Evolutionary conservation across 1,140 invertebrate genomes (phyloP).

Genomic region (Linepithema humile): DNA sequence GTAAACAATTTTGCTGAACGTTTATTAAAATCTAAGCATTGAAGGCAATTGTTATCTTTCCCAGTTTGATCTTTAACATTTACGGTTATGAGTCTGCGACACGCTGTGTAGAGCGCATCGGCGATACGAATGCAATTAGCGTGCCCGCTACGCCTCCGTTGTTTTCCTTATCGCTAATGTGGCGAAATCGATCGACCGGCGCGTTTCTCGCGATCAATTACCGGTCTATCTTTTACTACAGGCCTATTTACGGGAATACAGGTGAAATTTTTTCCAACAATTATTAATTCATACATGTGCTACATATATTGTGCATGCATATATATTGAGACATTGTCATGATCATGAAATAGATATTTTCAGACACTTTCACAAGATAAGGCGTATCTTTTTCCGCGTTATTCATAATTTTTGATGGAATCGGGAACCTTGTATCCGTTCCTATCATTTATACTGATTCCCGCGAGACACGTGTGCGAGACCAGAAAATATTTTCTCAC

Average conservation of each 20-base stretch:
- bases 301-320: too few relatives aligned
- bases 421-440: not conserved
- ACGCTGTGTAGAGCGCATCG: not conserved
- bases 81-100: not conserved
- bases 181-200: slow-evolving; percentile 25
- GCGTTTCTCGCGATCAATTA: not conserved
- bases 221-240: slow-evolving; percentile 5
- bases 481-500: not conserved
- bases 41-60: not conserved
- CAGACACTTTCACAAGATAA: not conserved
- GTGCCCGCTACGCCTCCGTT: not conserved
- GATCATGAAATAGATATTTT: not conserved
- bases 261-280: slow-evolving; percentile 12
- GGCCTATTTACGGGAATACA: not conserved
- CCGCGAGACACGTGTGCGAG: not conserved
- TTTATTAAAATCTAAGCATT: not conserved
- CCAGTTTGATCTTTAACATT: not conserved
- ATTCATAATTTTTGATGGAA: not conserved
- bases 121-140: slow-evolving; percentile 39
- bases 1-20: not conserved
- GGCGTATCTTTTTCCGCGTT: not conserved
- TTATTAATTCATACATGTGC: too few relatives aligned
- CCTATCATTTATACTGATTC: slow-evolving; percentile 3
- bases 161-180: slow-evolving; percentile 20
- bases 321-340: not conserved